Base-by-base conservation (phyloP, 2,797 vertebrate species). In the Lycodopsis pacificus region DNA sequence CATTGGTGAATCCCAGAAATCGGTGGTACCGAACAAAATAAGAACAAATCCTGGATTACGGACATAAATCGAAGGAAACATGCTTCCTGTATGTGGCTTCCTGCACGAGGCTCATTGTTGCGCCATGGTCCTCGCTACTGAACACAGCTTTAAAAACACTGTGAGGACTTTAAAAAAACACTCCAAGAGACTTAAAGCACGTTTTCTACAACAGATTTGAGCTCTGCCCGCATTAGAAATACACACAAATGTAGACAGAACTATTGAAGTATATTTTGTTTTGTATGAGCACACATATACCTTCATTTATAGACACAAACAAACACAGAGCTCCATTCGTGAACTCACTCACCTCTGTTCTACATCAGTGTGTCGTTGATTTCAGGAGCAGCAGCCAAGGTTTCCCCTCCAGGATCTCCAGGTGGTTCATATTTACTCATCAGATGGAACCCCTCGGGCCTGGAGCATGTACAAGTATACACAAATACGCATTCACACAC, bases 361-460 rank as follows among this genome's bases (percentile, higher is more conserved):
- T 64, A 71, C 49, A 57, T 87, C 75, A 78, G 46, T 49, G 82
- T 82, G 64, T 70, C 84, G 79, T 65, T 83, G 76, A 79, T 83
- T 73, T 83, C 63, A 86, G 84, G 51, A 68, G 84, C 63, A 85
- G 84, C 51, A 68, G 84, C 66, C 82, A 76, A 70, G 66, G 22
- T 71, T 79, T 81, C 72, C 51, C 73, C 71, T 83, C 32, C 54
- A 76, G 81, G 40, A 83, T 73, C 66, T 87, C 68, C 90, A 93
- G 89, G 87, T 93, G 93, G 80, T 92, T 93, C 82, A 56, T 71
- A 89, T 93, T 89, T 84, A 87, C 85, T 85, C 57, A 2, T 86
- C 77, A 81, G 65, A 77, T 63, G 51, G 66, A 71, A 42, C 38
- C 54, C 71, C 73, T 75, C 56, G 67, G 75, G 81, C 72, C 71